These are phyloP conservation scores for Leptinotarsa tumamoca DNA, from an alignment of 2,888 invertebrate species.

Conservation along the genomic window DNA sequence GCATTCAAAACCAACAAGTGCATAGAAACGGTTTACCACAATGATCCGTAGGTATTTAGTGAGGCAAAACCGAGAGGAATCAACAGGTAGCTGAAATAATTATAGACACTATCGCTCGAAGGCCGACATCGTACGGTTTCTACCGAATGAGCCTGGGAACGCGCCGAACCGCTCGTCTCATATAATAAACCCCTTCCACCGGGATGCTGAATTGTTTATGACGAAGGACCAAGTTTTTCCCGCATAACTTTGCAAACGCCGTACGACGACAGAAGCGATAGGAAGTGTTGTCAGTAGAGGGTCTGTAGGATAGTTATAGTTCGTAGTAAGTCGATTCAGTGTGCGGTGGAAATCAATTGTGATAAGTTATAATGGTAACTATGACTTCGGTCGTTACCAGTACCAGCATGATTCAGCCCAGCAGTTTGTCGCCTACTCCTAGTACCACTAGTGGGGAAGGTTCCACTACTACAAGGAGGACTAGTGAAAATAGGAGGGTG, in stretches of 20 bases:
- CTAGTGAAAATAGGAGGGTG: slow-evolving; percentile 59
- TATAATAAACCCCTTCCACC: slow-evolving; percentile 27
- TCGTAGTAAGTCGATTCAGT: slow-evolving; percentile 28
- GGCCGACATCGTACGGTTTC: slow-evolving; percentile 46
- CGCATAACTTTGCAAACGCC: slow-evolving; percentile 39
- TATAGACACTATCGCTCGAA: slow-evolving; percentile 27
- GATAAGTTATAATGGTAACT: slow-evolving; percentile 45
- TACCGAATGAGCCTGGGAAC: slow-evolving; percentile 58
- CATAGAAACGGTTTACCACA: slow-evolving; percentile 32
- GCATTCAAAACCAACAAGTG: slow-evolving; percentile 38
- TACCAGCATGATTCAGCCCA: slow-evolving; percentile 42
- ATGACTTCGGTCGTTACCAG: slow-evolving; percentile 39
- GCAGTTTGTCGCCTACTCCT: slow-evolving; percentile 39
- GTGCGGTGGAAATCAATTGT: slow-evolving; percentile 16
- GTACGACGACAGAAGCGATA: slow-evolving; percentile 22
- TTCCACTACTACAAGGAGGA: slow-evolving; percentile 44
- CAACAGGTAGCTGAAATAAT: slow-evolving; percentile 47
- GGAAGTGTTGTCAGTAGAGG: slow-evolving; percentile 20
- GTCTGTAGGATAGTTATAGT: slow-evolving; percentile 24
- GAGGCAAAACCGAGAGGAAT: slow-evolving; percentile 31
- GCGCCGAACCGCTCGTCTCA: slow-evolving; percentile 58
- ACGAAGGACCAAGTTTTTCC: slow-evolving; percentile 38
- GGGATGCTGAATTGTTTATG: slow-evolving; percentile 45
- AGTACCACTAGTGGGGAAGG: slow-evolving; percentile 32
- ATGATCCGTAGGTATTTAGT: slow-evolving; percentile 40